phyloP scores from a whole-genome alignment of 2,797 vertebrate genomes.

The Acanthurus tractus region DNA sequence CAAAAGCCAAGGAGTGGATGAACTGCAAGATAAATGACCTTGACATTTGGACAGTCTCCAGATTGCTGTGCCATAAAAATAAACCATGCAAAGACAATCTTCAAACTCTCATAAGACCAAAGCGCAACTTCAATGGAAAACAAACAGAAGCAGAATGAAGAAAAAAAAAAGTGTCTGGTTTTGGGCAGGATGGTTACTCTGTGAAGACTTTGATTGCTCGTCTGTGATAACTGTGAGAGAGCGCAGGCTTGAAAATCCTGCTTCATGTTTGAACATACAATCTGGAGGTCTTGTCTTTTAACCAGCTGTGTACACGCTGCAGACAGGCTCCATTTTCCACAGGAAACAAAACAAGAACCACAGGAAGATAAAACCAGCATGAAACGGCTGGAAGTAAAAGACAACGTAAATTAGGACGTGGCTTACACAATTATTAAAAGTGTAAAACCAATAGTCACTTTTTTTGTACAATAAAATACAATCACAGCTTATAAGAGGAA shows the following conservation, averaged over 20 bases:
- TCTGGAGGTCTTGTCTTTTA: slow-evolving; percentile 74
- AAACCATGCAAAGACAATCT: slow-evolving; percentile 79
- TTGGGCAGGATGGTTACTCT: slow-evolving; percentile 69
- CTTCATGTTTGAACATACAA: slow-evolving; percentile 77
- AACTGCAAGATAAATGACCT: slow-evolving; percentile 85
- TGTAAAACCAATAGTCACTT: slow-evolving; percentile 19
- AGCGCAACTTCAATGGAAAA: slow-evolving; percentile 66
- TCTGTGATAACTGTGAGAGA: slow-evolving; percentile 71
- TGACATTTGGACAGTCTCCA: slow-evolving; percentile 79
- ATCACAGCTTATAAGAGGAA: background rate
- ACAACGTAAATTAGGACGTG: slow-evolving; percentile 49
- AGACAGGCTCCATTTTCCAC: slow-evolving; percentile 75
- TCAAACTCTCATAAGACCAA: slow-evolving; percentile 65
- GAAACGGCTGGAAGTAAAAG: slow-evolving; percentile 60
- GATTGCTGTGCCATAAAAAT: slow-evolving; percentile 78
- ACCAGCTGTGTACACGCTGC: slow-evolving; percentile 81
- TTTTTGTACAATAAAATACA: slow-evolving; percentile 1
- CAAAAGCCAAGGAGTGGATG: slow-evolving; percentile 82
- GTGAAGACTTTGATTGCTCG: slow-evolving; percentile 77
- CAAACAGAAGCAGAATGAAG: slow-evolving; percentile 46
- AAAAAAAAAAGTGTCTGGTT: slow-evolving; percentile 57
- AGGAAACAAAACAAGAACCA: slow-evolving; percentile 75
- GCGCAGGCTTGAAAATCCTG: slow-evolving; percentile 66
- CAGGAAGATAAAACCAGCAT: slow-evolving; percentile 69
- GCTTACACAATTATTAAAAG: slow-evolving; percentile 34